Conservation (phyloP, 2,888 invertebrate species). For the Drosophila algonquin region DNA sequence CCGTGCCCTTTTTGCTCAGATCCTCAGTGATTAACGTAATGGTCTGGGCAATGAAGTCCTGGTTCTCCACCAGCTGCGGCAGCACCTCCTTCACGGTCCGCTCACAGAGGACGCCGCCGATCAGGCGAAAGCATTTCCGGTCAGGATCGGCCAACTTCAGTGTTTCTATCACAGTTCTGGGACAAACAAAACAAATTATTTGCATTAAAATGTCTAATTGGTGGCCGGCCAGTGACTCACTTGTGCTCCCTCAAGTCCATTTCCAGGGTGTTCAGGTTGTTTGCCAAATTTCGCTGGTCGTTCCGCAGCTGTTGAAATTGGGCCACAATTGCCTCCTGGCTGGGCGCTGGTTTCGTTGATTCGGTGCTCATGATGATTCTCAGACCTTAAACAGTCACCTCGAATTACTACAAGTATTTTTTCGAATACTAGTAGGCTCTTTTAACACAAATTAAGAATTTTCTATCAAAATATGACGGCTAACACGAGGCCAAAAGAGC, state of each 20-base stretch:
- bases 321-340: conserved; percentile 91
- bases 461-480: conserved; percentile 42
- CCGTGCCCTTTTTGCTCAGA: conserved; percentile 92
- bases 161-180: conserved; percentile 96
- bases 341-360: conserved; percentile 78
- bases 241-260: conserved; percentile 98
- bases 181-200: conserved; percentile 1
- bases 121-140: conserved; percentile 95
- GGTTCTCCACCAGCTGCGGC: conserved; percentile 92
- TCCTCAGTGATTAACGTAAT: conserved; percentile 92
- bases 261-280: conserved; percentile 96
- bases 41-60: conserved; percentile 91
- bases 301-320: conserved; percentile 94
- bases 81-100: conserved; percentile 95
- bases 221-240: conserved; percentile 86
- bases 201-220: conserved; percentile 61
- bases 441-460: conserved; percentile 15
- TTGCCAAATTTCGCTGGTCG: conserved; percentile 94
- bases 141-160: conserved; percentile 92
- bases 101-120: conserved; percentile 97
- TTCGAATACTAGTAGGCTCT: background rate
- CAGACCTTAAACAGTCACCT: conserved; percentile 16
- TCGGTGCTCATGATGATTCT: conserved; percentile 80
- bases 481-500: conserved; percentile 21
- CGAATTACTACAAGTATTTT: background rate